Percentiles rank a stretch among this genome's conserved stretches.
These are phyloP conservation scores for Basileuterus tristriatus DNA, from an alignment of 2,797 vertebrate genomes.

Conservation along the genomic window DNA sequence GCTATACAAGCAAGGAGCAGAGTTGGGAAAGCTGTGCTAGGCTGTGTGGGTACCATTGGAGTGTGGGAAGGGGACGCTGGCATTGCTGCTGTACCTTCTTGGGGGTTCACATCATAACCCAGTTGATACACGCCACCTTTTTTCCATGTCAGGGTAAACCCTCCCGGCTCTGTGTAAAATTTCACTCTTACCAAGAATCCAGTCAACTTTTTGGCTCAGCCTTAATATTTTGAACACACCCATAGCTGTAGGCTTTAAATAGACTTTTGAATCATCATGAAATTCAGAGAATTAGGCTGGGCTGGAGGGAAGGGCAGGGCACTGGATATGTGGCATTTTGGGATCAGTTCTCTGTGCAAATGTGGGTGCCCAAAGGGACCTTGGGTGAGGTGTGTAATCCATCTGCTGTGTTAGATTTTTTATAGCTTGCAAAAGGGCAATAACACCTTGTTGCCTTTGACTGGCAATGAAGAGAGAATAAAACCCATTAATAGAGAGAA, in stretches of 20 bases:
- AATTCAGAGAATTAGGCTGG: slow-evolving; percentile 40
- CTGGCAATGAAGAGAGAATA: background rate
- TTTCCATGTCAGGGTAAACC: background rate
- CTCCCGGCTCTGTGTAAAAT: background rate
- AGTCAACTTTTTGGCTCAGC: background rate
- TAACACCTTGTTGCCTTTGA: background rate
- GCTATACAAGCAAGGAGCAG: background rate
- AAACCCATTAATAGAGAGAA: background rate
- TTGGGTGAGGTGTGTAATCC: background rate
- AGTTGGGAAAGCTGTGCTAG: background rate
- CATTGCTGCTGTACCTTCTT: background rate
- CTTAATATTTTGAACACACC: background rate
- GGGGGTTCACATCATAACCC: background rate
- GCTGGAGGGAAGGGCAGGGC: background rate
- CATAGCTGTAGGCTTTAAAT: slow-evolving; percentile 21
- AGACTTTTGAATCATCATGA: slow-evolving; percentile 13
- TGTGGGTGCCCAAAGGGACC: background rate
- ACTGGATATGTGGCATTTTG: background rate
- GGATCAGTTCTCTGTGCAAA: background rate
- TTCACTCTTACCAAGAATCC: background rate
- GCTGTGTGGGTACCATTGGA: background rate
- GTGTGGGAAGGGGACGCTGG: background rate
- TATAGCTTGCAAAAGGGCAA: background rate
- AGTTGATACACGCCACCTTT: background rate
- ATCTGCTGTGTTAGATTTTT: background rate